A percentile compares a stretch with the other conserved stretches of the same genome.
These are phyloP conservation scores for Synaphobranchus kaupii DNA, from an alignment of 2,797 vertebrate genomes.

Conservation along the genomic window DNA sequence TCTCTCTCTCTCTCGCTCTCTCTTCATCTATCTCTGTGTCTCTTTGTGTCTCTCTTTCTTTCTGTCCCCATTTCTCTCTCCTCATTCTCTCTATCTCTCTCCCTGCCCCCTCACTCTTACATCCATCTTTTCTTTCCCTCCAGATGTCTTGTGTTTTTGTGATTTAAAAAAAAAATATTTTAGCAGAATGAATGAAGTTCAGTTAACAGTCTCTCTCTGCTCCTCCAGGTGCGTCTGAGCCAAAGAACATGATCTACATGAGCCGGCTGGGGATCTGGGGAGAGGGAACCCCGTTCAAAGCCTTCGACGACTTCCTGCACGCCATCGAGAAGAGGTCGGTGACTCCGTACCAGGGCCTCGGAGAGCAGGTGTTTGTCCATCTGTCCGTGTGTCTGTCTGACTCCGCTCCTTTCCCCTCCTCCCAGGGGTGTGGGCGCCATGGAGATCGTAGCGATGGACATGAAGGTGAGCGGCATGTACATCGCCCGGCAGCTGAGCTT, in stretches of 20 bases:
- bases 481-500: slow-evolving; percentile 98
- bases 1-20: neutral
- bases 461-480: slow-evolving; percentile 99
- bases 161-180: too few relatives aligned
- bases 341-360: neutral
- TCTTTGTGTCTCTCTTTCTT: too few relatives aligned
- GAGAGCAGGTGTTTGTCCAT: neutral
- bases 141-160: too few relatives aligned
- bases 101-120: neutral
- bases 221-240: slow-evolving; percentile 91
- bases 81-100: neutral
- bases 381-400: neutral
- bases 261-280: slow-evolving; percentile 99
- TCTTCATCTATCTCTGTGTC: neutral
- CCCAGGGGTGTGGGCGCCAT: slow-evolving; percentile 94
- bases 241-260: slow-evolving; percentile 99
- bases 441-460: slow-evolving; percentile 99
- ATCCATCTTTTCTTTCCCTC: neutral
- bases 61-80: too few relatives aligned
- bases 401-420: neutral
- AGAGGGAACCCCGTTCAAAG: slow-evolving; percentile 90
- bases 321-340: slow-evolving; percentile 93
- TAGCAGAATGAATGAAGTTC: too few relatives aligned
- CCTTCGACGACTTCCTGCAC: slow-evolving; percentile 94
- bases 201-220: neutral